phyloP scores from a whole-genome alignment of 2,113 vertebrate species.

The Plestiodon gilberti region DNA sequence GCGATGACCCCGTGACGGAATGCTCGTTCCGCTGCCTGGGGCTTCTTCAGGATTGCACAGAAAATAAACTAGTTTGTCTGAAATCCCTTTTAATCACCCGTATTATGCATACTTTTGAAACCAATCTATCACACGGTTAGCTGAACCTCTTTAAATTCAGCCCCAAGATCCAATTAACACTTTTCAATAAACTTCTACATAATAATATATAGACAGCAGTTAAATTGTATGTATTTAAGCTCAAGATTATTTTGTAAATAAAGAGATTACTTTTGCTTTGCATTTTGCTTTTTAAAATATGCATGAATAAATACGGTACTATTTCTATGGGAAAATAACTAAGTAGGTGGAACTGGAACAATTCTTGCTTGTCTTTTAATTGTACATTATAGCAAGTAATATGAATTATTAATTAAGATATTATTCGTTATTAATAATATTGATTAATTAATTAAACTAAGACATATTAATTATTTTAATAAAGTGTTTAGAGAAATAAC shows the following conservation, averaged over 20 bases:
- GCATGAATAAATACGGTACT: background rate
- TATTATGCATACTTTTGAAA: background rate
- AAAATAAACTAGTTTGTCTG: background rate
- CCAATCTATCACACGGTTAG: background rate
- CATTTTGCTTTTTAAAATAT: background rate
- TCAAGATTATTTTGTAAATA: slow-evolving; percentile 16
- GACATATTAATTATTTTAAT: background rate
- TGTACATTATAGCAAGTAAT: background rate
- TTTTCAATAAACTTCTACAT: background rate
- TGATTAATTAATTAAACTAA: no score
- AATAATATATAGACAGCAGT: background rate
- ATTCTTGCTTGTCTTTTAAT: background rate
- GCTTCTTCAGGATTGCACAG: no score
- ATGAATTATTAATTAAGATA: no score
- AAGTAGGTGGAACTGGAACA: background rate
- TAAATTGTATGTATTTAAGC: background rate
- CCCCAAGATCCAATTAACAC: background rate
- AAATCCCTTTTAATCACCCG: background rate
- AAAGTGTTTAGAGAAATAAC: background rate
- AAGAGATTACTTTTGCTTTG: slow-evolving; percentile 42
- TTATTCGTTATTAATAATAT: no score
- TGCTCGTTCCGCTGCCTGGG: no score
- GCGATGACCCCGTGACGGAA: no score
- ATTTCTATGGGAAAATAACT: background rate
- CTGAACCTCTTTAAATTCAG: no score